Evolutionary conservation across 2,113 vertebrate genomes (phyloP).

Genomic region (Sphaerodactylus townsendi): DNA sequence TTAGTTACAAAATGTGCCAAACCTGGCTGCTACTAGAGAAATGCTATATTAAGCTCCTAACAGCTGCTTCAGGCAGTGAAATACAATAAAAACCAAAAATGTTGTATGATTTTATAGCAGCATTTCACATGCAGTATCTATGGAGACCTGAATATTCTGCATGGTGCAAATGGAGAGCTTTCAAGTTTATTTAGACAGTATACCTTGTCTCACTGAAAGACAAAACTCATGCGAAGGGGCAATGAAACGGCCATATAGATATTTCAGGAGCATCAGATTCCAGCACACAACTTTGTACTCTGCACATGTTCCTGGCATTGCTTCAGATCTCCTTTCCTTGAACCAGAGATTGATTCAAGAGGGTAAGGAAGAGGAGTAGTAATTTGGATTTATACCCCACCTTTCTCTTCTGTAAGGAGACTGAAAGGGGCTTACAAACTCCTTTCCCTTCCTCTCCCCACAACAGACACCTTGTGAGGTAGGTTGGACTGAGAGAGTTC

Average conservation of each 20-base stretch:
- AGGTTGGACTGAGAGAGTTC: no score
- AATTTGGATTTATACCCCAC: no score
- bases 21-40: slow-evolving; percentile 60
- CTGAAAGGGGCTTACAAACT: no score
- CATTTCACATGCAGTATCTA: slow-evolving; percentile 32
- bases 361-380: not conserved
- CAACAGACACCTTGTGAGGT: no score
- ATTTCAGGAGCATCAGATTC: not conserved
- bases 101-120: slow-evolving; percentile 7
- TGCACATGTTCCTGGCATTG: no score
- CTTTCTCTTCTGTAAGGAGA: no score
- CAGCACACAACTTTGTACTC: not conserved
- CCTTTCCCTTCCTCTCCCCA: no score
- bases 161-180: not conserved
- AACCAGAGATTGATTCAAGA: not conserved
- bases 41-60: slow-evolving; percentile 62
- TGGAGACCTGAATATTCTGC: slow-evolving; percentile 13
- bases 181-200: slow-evolving; percentile 16
- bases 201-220: not conserved
- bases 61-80: slow-evolving; percentile 60
- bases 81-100: slow-evolving; percentile 41
- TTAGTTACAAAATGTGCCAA: slow-evolving; percentile 59
- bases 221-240: not conserved
- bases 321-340: not conserved
- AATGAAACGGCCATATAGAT: not conserved